Evolutionary conservation across 2,888 invertebrate species (phyloP).

Genomic region (Metalampra italica): DNA sequence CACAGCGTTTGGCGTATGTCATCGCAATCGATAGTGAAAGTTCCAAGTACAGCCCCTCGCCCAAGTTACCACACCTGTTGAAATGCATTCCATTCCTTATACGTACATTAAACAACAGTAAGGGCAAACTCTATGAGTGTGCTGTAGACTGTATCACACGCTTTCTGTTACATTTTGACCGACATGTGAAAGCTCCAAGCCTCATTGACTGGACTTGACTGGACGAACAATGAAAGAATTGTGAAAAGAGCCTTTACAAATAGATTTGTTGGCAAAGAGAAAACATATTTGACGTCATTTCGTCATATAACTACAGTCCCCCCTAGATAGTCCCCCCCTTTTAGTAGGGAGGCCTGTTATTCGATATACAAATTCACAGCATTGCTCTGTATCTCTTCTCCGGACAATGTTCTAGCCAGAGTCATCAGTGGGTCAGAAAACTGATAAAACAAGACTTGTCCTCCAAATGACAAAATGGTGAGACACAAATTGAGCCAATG

Average conservation of each 20-base stretch:
- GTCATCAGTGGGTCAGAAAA: too few relatives aligned
- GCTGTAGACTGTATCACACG: neutral
- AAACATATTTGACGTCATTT: too few relatives aligned
- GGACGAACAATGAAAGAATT: neutral
- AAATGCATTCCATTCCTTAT: neutral
- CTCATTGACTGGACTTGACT: neutral
- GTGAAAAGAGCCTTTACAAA: neutral
- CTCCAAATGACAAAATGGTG: too few relatives aligned
- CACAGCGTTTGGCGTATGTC: neutral
- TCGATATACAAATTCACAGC: too few relatives aligned
- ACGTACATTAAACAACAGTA: neutral
- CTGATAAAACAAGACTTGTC: too few relatives aligned
- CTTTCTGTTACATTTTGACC: slow-evolving; percentile 13
- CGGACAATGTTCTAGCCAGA: too few relatives aligned
- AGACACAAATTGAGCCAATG: too few relatives aligned
- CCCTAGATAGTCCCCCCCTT: too few relatives aligned
- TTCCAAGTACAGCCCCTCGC: slow-evolving; percentile 5
- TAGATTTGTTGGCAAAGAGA: too few relatives aligned
- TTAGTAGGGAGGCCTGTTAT: too few relatives aligned
- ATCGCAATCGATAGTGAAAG: slow-evolving; percentile 16
- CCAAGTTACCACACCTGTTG: neutral
- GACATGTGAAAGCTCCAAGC: slow-evolving; percentile 17
- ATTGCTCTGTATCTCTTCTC: too few relatives aligned
- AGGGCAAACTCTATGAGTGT: neutral
- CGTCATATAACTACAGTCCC: too few relatives aligned